Conservation (phyloP, 2,888 invertebrate species). For the Drosophila yooni region DNA sequence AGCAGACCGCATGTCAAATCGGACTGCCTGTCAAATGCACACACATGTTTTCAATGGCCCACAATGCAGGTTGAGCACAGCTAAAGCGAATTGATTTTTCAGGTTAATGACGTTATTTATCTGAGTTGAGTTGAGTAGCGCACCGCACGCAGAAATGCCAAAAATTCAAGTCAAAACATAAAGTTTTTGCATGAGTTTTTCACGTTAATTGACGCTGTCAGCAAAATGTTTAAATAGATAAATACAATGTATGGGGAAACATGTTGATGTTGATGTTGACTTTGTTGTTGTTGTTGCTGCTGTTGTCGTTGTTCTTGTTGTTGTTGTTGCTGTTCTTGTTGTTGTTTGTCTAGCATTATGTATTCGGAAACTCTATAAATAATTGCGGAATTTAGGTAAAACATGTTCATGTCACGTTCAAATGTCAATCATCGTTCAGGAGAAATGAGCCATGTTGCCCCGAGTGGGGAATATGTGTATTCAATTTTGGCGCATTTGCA, state of each 20-base stretch:
- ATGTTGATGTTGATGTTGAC: not conserved
- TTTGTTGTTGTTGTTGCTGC: constrained; percentile 11
- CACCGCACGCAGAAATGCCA: not conserved
- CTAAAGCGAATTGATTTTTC: constrained; percentile 63
- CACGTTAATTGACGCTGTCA: constrained; percentile 75
- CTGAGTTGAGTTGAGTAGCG: constrained; percentile 10
- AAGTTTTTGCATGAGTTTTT: constrained; percentile 48
- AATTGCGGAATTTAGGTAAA: constrained; percentile 79
- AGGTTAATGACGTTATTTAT: constrained; percentile 49
- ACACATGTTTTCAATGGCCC: constrained; percentile 19
- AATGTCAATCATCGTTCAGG: constrained; percentile 68
- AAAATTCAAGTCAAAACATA: constrained; percentile 40
- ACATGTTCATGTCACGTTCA: constrained; percentile 80
- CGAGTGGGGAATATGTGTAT: constrained; percentile 12
- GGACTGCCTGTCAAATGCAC: constrained; percentile 39
- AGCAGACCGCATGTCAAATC: constrained; percentile 37
- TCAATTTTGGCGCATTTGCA: constrained; percentile 51
- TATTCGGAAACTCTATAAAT: constrained; percentile 62
- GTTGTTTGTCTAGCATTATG: constrained; percentile 1
- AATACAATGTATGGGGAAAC: not conserved
- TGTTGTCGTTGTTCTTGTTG: constrained; percentile 6
- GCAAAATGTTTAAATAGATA: constrained; percentile 53
- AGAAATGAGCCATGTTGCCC: not conserved
- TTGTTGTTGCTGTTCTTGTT: not conserved
- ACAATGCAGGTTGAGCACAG: constrained; percentile 35